Evolutionary conservation across 1,140 invertebrate species (phyloP).

Genomic region (Anadara kagoshimensis): DNA sequence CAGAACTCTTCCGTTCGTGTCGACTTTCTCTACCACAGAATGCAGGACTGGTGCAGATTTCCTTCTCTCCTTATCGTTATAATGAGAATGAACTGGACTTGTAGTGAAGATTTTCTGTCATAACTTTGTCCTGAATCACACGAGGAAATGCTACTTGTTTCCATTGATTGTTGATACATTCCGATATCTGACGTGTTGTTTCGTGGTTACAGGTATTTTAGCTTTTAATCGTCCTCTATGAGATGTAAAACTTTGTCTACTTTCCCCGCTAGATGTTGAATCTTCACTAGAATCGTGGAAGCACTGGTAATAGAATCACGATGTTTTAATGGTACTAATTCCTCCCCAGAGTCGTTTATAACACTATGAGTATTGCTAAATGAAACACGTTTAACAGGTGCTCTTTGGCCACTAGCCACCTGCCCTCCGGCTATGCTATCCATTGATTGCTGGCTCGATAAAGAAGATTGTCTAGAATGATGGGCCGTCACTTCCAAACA

Average conservation of each 20-base stretch:
- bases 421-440: constrained; percentile 27
- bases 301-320: constrained; percentile 69
- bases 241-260: constrained; percentile 34
- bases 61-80: constrained; percentile 46
- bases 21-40: constrained; percentile 30
- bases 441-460: constrained; percentile 42
- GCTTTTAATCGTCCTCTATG: constrained; percentile 61
- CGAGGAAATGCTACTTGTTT: constrained; percentile 46
- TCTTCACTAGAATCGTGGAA: constrained; percentile 69
- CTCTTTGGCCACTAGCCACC: constrained; percentile 47
- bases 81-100: constrained; percentile 40
- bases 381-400: constrained; percentile 66
- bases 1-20: constrained; percentile 51
- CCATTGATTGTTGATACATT: constrained; percentile 63
- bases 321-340: constrained; percentile 57
- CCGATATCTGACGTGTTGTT: constrained; percentile 68
- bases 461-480: constrained; percentile 45
- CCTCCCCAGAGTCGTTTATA: constrained; percentile 61
- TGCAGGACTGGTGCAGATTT: constrained; percentile 56
- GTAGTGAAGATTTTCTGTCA: constrained; percentile 54
- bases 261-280: constrained; percentile 67
- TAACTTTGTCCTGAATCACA: constrained; percentile 45
- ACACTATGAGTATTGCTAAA: constrained; percentile 69
- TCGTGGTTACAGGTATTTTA: constrained; percentile 66
- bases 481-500: constrained; percentile 49